Evolutionary conservation across 2,888 invertebrate species (phyloP).

Genomic region (Crocallis elinguaria): DNA sequence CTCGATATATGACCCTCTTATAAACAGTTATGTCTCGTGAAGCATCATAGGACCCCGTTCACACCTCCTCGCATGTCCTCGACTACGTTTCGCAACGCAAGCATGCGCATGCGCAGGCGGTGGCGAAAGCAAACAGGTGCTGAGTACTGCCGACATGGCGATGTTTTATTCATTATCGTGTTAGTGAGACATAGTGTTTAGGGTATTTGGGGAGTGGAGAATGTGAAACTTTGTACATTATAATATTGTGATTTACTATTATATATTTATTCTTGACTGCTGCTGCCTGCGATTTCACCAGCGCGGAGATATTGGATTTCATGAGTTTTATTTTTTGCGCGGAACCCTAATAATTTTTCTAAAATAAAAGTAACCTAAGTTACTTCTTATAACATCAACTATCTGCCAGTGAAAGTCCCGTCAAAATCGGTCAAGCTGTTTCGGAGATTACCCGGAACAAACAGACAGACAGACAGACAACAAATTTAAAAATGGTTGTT

Average conservation of each 20-base stretch:
- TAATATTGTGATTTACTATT: background rate
- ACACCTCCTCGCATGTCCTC: conserved; percentile 36
- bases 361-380: too few species aligned
- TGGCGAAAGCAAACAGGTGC: conserved; percentile 63
- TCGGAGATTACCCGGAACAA: too few species aligned
- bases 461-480: too few species aligned
- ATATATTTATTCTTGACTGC: background rate
- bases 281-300: too few species aligned
- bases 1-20: background rate
- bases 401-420: too few species aligned
- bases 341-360: too few species aligned
- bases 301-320: too few species aligned
- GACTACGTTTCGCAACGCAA: conserved; percentile 52
- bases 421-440: too few species aligned
- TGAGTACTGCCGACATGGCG: conserved; percentile 35
- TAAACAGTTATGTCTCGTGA: background rate
- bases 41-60: conserved; percentile 35
- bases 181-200: conserved; percentile 24
- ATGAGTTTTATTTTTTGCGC: too few species aligned
- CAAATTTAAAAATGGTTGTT: too few species aligned
- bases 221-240: background rate
- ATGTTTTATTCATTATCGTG: conserved; percentile 47
- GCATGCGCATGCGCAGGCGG: conserved; percentile 49
- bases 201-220: conserved; percentile 5
- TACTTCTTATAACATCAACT: too few species aligned